These are phyloP conservation scores for Liparis tanakae DNA, from an alignment of 2,797 vertebrate genomes.

Conservation along the genomic window DNA sequence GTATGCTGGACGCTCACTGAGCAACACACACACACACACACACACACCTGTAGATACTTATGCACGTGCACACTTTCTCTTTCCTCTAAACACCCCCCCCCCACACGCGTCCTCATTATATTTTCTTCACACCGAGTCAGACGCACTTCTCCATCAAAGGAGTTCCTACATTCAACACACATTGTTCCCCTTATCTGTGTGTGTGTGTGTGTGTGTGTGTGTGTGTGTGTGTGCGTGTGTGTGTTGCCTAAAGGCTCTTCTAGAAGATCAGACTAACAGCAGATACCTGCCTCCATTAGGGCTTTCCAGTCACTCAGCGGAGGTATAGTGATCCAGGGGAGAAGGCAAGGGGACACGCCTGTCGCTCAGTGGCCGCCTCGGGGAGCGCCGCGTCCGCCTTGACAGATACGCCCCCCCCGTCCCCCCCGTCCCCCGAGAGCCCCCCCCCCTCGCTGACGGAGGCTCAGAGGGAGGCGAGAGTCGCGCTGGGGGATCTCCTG, in stretches of 20 bases:
- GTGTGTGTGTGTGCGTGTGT: slow-evolving; percentile 14
- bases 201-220: slow-evolving; percentile 17
- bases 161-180: slow-evolving; percentile 34
- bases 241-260: slow-evolving; percentile 43
- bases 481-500: slow-evolving; percentile 9
- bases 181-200: background rate
- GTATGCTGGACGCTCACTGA: slow-evolving; percentile 47
- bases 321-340: slow-evolving; percentile 66
- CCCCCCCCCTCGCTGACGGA: slow-evolving; percentile 60
- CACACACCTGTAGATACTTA: slow-evolving; percentile 64
- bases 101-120: slow-evolving; percentile 67
- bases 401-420: no score
- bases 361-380: slow-evolving; percentile 69
- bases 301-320: slow-evolving; percentile 73
- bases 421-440: slow-evolving; percentile 71
- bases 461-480: slow-evolving; percentile 42
- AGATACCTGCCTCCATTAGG: slow-evolving; percentile 70
- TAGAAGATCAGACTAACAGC: slow-evolving; percentile 57
- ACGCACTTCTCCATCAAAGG: slow-evolving; percentile 60
- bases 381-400: slow-evolving; percentile 65
- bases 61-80: slow-evolving; percentile 38
- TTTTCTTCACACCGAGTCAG: slow-evolving; percentile 58
- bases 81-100: slow-evolving; percentile 30
- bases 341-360: slow-evolving; percentile 66
- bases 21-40: slow-evolving; percentile 48